Evolutionary conservation across 2,113 vertebrate genomes (phyloP), one percentile per base, ranked within the genome.

Genomic region (Muntiacus reevesi): DNA sequence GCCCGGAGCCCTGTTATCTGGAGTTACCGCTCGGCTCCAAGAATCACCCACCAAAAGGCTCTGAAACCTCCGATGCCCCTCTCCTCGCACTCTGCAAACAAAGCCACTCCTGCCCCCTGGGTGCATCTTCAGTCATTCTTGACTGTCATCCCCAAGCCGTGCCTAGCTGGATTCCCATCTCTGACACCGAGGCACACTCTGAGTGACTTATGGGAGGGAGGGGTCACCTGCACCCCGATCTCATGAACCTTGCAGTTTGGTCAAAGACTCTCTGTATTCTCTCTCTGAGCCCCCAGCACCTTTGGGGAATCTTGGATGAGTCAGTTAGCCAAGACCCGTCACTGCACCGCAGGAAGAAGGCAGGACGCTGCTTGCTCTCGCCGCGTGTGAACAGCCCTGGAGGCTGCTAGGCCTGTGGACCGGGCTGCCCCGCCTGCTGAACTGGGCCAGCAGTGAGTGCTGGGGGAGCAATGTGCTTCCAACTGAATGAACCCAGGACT

Each of bases 11-110:
- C 62, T 40, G 96, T 96, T 96, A 98, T 89, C 47, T 94, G 93
- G 92, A 97, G 93, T 89, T 97, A 94, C 33, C 57, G 86, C 87
- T 62, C 60, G 0, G 47, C 0, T 96, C 95, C 98, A 97, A 79
- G 90, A 94, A 98, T 98, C 97, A 94, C 85, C 95, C 95, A 89
- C 93, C 86, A 95, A 71, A 50, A 87, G 47, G 30, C 82, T 97
- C 91, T 95, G 96, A 97, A 98, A 96, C 95, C 95, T 92, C 96
- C 71, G 90, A 98, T 28, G 54, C 89, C 93, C 89, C 45, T 92
- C 40, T 93, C n/a, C 82, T 78, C 76, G 54, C 17, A 60, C 67
- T 85, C 67, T 95, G 52, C 93, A 40, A 40, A 97, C 84, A 95
- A 98, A 98, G 97, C 59, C 89, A 94, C 30, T 40, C 23, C 23